A percentile compares a stretch with the other conserved stretches of the same genome.
These are phyloP conservation scores for Antedon mediterranea DNA, from an alignment of 53 echinoderm and acorn worm species.

Conservation along the genomic window DNA sequence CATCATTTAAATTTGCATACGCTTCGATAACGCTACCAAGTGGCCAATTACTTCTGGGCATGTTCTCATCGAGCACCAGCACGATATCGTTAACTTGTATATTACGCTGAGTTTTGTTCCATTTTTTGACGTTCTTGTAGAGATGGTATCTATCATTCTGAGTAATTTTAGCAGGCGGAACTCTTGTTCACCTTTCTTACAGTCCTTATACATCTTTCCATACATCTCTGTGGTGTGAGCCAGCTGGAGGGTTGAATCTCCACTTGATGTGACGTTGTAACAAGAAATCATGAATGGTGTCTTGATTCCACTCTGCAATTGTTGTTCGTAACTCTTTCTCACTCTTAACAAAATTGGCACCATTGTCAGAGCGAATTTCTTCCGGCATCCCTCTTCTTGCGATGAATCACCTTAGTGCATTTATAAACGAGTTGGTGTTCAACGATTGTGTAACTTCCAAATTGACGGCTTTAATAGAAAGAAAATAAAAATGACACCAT, in stretches of 20 bases:
- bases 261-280: conserved; percentile 14
- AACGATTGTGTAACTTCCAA: not conserved
- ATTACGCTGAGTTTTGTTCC: not conserved
- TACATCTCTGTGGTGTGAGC: conserved; percentile 7
- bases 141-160: no score
- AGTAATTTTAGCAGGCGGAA: no score
- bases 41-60: no score
- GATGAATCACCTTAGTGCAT: not conserved
- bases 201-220: conserved; percentile 17
- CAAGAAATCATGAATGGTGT: conserved; percentile 8
- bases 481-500: conserved; percentile 19
- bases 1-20: conserved; percentile 8
- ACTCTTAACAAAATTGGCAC: conserved; percentile 18
- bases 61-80: no score
- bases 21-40: no score
- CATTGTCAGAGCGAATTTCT: conserved; percentile 30
- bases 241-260: conserved; percentile 14
- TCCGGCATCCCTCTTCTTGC: not conserved
- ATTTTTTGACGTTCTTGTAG: not conserved
- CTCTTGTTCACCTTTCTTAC: conserved; percentile 4
- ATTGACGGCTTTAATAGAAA: not conserved
- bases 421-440: not conserved
- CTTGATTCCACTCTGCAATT: conserved; percentile 12
- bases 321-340: conserved; percentile 18
- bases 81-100: no score